A percentile compares a stretch with the other conserved stretches of the same genome.
These are phyloP conservation scores for Oncorhynchus kisutch DNA, from an alignment of 2,113 vertebrate genomes.

Conservation along the genomic window DNA sequence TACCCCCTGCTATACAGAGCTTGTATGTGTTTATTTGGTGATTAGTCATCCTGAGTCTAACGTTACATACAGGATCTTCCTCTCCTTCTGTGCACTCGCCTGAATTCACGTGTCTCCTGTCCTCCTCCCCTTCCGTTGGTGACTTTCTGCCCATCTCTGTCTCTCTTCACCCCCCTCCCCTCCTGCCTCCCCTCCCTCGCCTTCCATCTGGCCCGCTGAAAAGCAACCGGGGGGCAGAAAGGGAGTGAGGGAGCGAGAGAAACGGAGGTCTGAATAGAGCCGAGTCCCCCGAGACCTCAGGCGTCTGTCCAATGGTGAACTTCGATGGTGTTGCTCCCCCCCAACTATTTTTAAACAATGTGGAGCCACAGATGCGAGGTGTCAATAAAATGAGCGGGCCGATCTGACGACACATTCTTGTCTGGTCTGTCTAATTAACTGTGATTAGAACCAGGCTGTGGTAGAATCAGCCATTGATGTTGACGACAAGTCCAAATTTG, in stretches of 20 bases:
- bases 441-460: neutral
- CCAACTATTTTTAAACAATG: neutral
- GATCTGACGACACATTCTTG: neutral
- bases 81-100: neutral
- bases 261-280: constrained; percentile 2
- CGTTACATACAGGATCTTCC: neutral
- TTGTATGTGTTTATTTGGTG: too few relatives aligned
- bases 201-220: constrained; percentile 30
- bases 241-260: neutral
- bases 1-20: too few relatives aligned
- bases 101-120: neutral
- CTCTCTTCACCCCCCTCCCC: constrained; percentile 16
- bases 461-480: neutral
- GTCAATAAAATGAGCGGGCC: neutral
- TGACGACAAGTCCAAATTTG: too few relatives aligned
- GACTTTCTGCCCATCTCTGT: constrained; percentile 9
- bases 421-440: neutral
- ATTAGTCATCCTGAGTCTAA: too few relatives aligned
- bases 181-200: constrained; percentile 1
- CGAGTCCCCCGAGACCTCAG: neutral
- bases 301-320: constrained; percentile 10
- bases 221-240: neutral
- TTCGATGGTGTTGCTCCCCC: constrained; percentile 15
- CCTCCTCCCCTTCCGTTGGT: neutral
- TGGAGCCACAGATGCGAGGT: constrained; percentile 10